phyloP scores from a whole-genome alignment of 2,888 invertebrate genomes.

The Ormyrus nitidulus region DNA sequence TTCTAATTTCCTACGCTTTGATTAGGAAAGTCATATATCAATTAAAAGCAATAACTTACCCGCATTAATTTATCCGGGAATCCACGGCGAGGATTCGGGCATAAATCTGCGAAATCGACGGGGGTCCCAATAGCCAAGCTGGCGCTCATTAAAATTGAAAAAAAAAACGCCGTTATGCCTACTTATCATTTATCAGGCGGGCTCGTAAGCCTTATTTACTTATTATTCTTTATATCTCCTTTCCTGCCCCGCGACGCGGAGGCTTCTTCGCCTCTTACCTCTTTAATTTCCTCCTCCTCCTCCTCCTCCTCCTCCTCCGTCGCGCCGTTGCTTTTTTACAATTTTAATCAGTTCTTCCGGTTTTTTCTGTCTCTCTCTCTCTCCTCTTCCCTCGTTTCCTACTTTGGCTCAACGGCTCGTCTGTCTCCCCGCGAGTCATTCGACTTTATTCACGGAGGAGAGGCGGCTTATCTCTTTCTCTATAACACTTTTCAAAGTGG shows the following conservation, averaged over 20 bases:
- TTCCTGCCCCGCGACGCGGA: constrained; percentile 9
- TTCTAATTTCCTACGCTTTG: no score
- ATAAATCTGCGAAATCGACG: no score
- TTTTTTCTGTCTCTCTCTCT: constrained; percentile 28
- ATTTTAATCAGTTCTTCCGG: constrained; percentile 50
- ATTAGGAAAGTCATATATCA: no score
- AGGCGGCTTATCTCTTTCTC: constrained; percentile 39
- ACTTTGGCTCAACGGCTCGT: constrained; percentile 33
- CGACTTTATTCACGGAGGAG: constrained; percentile 14
- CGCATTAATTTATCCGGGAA: no score
- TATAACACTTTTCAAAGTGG: constrained; percentile 46
- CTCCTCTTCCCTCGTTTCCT: constrained; percentile 52
- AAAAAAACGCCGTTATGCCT: constrained; percentile 5
- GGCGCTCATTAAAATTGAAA: no score
- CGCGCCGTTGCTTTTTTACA: constrained; percentile 35
- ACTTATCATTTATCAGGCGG: not conserved
- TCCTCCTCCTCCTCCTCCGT: constrained; percentile 48
- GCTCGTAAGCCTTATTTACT: constrained; percentile 17
- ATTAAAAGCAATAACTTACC: no score
- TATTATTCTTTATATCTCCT: constrained; percentile 22
- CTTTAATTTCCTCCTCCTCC: constrained; percentile 56
- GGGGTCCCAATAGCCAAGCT: no score
- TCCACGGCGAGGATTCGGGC: no score
- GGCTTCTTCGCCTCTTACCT: constrained; percentile 36
- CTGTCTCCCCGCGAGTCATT: constrained; percentile 28